Evolutionary conservation across 2,797 vertebrate genomes (phyloP), one percentile per base, ranked within the genome.

Genomic region (Eulemur albifrons): DNA sequence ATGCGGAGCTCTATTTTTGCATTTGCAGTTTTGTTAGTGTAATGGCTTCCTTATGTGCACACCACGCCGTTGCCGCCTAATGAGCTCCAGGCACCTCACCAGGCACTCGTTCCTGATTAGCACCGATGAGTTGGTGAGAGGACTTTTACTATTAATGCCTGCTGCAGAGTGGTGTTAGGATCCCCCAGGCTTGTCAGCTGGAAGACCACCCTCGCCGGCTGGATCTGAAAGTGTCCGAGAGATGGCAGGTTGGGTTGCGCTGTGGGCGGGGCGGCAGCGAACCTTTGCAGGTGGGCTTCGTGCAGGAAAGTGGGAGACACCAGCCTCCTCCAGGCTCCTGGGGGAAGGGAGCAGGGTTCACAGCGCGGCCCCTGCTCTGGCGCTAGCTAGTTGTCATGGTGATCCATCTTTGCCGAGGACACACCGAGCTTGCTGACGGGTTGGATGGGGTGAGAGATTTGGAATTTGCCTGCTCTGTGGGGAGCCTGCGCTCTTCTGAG

Each of bases 1-100:
- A 93, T 97, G 97, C 63, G 70, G 57, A 43, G 50, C 95, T 97
- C 97, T 98, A 96, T 96, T 96, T 98, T 96, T 96, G 80, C 93
- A 93, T 93, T 90, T 84, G 92, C 93, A 93, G 97, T 79, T 81
- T 81, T 86, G 94, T 92, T 90, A 82, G 72, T 1, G 40, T 95
- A 84, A 97, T 82, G 90, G 91, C 93, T 96, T 97, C 97, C 97
- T 96, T 72, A 89, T 90, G 96, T 52, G 89, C 48, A 2, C 1
- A 75, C 93, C 76, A 79, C 87, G 80, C 67, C 82, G 94, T 84
- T n/a, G 35, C 32, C 61, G 72, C 80, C 69, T 40, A 72, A 75
- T 54, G 76, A 52, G 77, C 91, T 90, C 96, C 93, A 72, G 85
- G 87, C 94, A 67, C 92, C 83, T 45, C 70, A 17, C 70, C 54